Percentiles rank a stretch among this genome's conserved stretches.
phyloP scores from a whole-genome alignment of 2,113 vertebrate species.

The Hypocryptadius cinnamomeus region DNA sequence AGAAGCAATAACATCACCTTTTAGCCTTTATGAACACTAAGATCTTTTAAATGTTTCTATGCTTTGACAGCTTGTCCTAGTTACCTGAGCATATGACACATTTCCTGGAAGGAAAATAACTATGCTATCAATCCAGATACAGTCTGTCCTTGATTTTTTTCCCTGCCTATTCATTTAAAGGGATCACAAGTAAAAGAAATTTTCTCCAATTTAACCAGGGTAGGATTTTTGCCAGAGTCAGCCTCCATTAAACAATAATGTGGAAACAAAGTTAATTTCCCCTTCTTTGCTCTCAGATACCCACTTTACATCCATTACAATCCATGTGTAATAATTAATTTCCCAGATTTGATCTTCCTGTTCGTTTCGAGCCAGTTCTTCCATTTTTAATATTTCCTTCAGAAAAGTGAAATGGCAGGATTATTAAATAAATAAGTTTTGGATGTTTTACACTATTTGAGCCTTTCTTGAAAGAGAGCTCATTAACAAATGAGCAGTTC shows the following conservation, averaged over 20 bases:
- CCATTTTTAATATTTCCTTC: neutral
- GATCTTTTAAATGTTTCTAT: neutral
- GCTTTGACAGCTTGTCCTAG: constrained; percentile 14
- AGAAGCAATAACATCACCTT: neutral
- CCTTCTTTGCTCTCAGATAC: neutral
- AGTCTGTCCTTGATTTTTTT: neutral
- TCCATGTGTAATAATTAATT: neutral
- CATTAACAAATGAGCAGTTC: neutral
- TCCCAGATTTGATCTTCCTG: neutral
- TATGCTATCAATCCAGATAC: neutral
- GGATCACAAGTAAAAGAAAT: neutral
- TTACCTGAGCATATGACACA: neutral
- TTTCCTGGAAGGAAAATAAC: constrained; percentile 16
- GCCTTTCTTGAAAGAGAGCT: neutral
- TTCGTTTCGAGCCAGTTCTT: neutral
- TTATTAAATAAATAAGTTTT: neutral
- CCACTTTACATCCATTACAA: neutral
- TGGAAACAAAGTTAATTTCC: neutral
- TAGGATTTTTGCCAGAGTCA: neutral
- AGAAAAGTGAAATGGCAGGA: neutral
- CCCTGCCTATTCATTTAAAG: neutral
- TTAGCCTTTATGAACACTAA: neutral
- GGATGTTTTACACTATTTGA: neutral
- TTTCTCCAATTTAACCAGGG: neutral
- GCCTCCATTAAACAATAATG: neutral